Evolutionary conservation across 2,113 vertebrate genomes (phyloP), one percentile per base, ranked within the genome.

Genomic region (Scomber scombrus): DNA sequence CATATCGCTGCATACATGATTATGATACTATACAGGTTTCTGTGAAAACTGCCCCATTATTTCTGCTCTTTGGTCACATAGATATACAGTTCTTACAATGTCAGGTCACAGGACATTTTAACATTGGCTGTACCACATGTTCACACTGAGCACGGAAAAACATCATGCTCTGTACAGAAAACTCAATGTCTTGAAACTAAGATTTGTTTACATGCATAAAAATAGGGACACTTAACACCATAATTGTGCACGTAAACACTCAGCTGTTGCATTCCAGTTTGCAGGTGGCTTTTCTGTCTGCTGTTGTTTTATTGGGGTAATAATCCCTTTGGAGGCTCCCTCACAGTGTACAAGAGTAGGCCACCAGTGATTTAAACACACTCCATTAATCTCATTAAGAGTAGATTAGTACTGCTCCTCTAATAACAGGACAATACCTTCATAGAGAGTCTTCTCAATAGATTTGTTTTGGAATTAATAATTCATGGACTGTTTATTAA

Each of bases 401-500:
- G 5, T 45, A 49, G 47, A 31, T 29, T 34, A 40, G 16, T 45
- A 7, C 21, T 75, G 50, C 15, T 52, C 18, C 49, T 66, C 19
- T 50, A 26, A n/a, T 13, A 50, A 26, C 23, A 62, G 3, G 15
- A 51, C 19, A n/a, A 49, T 16, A 43, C 4, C 11, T 23, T 71
- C 2, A 52, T 45, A 40, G n/a, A 68, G 16, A 40, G 34, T 15
- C 9, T 15, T 51, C 9, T 11, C 5, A 31, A 8, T 19, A 10
- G 15, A n/a, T 51, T 21, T 56, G 10, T 61, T n/a, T n/a, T 16
- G 52, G 23, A 49, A 54, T 80, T 7, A 58, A 85, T 46, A 34
- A 82, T 68, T 60, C n/a, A 64, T 62, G 11, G 3, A n/a, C 11
- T 77, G 19, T n/a, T 64, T 67, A 60, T 77, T 74, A 67, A 68